phyloP scores from a whole-genome alignment of 2,888 invertebrate species.

The Agapostemon virescens region DNA sequence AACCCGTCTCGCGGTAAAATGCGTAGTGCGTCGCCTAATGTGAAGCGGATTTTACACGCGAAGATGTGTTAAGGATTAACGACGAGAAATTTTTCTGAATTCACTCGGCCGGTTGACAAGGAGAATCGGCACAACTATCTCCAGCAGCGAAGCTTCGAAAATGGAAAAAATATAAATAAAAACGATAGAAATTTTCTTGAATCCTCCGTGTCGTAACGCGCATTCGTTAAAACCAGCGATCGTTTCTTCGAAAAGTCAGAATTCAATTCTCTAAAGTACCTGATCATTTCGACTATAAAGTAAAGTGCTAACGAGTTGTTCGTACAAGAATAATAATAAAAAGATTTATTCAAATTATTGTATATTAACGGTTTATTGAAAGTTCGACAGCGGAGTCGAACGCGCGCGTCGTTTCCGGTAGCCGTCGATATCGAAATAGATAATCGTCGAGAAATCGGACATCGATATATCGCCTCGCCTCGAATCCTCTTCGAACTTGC shows the following conservation, averaged over 20 bases:
- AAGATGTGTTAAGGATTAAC: slow-evolving; percentile 13
- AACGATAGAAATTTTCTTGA: too few species aligned
- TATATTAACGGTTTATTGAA: not conserved
- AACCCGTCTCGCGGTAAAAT: slow-evolving; percentile 60
- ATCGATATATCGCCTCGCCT: not conserved
- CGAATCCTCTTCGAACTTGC: not conserved
- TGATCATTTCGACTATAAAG: not conserved
- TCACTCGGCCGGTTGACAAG: slow-evolving; percentile 12
- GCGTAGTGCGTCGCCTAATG: slow-evolving; percentile 28
- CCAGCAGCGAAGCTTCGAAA: not conserved
- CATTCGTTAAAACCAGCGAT: not conserved
- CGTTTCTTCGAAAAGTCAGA: slow-evolving; percentile 4
- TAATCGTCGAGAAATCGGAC: not conserved
- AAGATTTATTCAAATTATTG: not conserved
- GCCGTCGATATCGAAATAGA: not conserved
- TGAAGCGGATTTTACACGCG: slow-evolving; percentile 11
- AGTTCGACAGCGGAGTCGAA: not conserved
- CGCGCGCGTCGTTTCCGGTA: not conserved
- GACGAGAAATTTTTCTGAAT: not conserved
- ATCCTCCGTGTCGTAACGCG: too few species aligned
- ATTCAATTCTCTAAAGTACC: slow-evolving; percentile 8
- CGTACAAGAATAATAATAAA: not conserved
- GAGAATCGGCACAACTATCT: slow-evolving; percentile 39
- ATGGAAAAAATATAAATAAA: not conserved
- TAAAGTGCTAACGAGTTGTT: not conserved